A percentile compares a stretch with the other conserved stretches of the same genome.
phyloP scores from a whole-genome alignment of 1,140 invertebrate species.

The Trissolcus basalis region DNA sequence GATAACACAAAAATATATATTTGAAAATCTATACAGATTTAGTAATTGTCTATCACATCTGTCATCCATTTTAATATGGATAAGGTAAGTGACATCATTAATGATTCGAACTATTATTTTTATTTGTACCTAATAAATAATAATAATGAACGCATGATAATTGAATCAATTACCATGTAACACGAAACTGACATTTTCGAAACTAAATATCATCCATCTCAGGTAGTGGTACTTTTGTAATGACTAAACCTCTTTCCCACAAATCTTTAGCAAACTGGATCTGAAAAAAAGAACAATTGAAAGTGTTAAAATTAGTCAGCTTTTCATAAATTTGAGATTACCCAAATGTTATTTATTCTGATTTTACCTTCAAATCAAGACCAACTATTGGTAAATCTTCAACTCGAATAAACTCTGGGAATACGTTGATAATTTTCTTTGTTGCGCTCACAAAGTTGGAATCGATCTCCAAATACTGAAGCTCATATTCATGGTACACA shows the following conservation, averaged over 20 bases:
- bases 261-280: constrained; percentile 79
- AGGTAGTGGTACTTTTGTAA: constrained; percentile 79
- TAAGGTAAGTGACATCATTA: no score
- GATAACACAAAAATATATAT: no score
- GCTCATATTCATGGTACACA: constrained; percentile 88
- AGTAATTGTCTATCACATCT: no score
- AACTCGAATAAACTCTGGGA: constrained; percentile 86
- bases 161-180: no score
- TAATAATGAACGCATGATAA: no score
- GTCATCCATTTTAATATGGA: no score
- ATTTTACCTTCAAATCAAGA: constrained; percentile 79
- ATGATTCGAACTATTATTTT: no score
- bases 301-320: no score
- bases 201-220: constrained; percentile 1
- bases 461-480: constrained; percentile 86
- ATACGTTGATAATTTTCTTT: constrained; percentile 82
- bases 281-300: constrained; percentile 63
- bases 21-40: no score
- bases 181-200: no score
- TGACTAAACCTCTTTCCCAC: constrained; percentile 84
- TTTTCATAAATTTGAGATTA: no score
- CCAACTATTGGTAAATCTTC: constrained; percentile 82
- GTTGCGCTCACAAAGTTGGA: constrained; percentile 81
- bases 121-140: no score
- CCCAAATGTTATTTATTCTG: background rate